Percentiles rank a stretch among this genome's conserved stretches.
Evolutionary conservation across 2,888 invertebrate genomes (phyloP).

Genomic region (Mantis religiosa): DNA sequence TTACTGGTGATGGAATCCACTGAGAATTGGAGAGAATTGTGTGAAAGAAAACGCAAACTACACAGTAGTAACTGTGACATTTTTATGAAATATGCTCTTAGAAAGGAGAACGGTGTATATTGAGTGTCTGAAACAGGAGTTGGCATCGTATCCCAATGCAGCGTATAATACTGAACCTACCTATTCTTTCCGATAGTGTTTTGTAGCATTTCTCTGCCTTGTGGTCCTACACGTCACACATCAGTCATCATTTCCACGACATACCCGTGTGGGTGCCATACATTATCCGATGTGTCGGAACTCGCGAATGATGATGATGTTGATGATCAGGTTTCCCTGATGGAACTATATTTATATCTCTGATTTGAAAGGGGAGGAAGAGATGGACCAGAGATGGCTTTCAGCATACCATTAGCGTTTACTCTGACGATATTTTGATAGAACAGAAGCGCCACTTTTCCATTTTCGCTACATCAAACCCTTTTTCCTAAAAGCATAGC

Average conservation of each 20-base stretch:
- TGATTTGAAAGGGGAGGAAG: not conserved
- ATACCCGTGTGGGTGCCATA: not conserved
- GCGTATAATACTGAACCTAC: too few relatives aligned
- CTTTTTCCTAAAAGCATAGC: not conserved
- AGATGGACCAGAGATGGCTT: not conserved
- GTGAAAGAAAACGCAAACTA: too few relatives aligned
- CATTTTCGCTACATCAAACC: not conserved
- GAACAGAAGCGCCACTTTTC: not conserved
- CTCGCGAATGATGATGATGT: not conserved
- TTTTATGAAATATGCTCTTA: too few relatives aligned
- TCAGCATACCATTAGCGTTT: not conserved
- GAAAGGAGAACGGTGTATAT: too few relatives aligned
- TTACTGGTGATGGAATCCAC: too few relatives aligned
- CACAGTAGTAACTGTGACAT: too few relatives aligned
- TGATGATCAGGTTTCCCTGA: not conserved
- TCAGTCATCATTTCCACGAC: not conserved
- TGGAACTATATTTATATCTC: not conserved
- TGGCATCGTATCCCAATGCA: too few relatives aligned
- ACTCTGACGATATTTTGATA: not conserved
- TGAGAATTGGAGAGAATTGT: too few relatives aligned
- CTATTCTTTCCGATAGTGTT: not conserved
- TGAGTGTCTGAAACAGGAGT: too few relatives aligned
- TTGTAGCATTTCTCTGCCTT: not conserved
- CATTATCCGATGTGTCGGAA: not conserved
- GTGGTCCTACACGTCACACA: not conserved